Conservation (phyloP, 2,113 vertebrate species). For the Nycticryphes semicollaris region DNA sequence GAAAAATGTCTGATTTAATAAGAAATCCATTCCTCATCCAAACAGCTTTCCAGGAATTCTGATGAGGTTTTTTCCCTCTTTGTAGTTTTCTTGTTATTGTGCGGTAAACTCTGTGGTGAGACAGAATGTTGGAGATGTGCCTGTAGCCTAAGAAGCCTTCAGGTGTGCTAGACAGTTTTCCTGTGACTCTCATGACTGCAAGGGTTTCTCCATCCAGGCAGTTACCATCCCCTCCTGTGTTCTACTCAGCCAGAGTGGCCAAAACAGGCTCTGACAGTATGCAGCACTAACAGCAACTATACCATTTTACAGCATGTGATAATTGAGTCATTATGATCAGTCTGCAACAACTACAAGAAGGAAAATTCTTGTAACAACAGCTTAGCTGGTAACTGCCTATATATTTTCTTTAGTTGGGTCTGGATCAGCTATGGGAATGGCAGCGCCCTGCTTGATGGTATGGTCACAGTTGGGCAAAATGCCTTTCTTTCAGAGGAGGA, state of each 20-base stretch:
- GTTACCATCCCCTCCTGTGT: not conserved
- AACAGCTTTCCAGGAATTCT: not conserved
- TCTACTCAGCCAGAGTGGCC: not conserved
- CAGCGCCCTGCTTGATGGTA: not conserved
- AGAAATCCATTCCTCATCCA: not conserved
- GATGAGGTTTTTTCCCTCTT: not conserved
- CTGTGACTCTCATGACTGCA: not conserved
- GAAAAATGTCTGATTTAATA: not conserved
- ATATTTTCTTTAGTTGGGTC: not conserved
- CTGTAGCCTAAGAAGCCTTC: not conserved
- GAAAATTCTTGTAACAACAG: not conserved
- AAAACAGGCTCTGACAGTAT: not conserved
- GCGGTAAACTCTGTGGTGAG: not conserved
- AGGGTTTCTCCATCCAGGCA: not conserved
- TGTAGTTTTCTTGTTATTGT: not conserved
- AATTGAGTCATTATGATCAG: slow-evolving; percentile 27
- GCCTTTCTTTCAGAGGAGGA: not conserved
- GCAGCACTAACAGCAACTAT: not conserved
- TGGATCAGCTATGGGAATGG: not conserved
- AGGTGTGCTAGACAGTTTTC: not conserved
- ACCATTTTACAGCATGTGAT: not conserved
- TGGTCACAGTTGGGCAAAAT: not conserved
- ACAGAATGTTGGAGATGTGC: not conserved
- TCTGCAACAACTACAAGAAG: not conserved
- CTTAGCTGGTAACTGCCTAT: not conserved